A percentile compares a stretch with the other conserved stretches of the same genome.
These are phyloP conservation scores for Polydrusus tereticollis DNA, from an alignment of 2,888 invertebrate species.

Conservation along the genomic window DNA sequence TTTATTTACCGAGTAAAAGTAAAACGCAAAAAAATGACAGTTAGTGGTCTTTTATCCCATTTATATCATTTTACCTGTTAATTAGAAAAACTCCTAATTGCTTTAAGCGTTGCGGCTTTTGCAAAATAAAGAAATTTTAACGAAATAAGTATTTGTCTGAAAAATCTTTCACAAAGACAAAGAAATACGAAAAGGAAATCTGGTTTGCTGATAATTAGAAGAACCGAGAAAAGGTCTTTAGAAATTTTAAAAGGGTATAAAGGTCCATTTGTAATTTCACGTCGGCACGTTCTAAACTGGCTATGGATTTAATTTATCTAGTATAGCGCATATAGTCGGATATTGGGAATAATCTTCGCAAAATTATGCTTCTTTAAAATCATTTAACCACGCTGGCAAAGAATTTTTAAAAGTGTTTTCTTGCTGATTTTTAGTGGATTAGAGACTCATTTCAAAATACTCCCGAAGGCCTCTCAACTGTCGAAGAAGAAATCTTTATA, in stretches of 20 bases:
- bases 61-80: constrained; percentile 22
- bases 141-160: constrained; percentile 37
- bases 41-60: not conserved
- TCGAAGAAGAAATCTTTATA: too few relatives aligned
- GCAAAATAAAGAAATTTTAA: constrained; percentile 29
- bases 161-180: constrained; percentile 16
- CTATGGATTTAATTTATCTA: constrained; percentile 7
- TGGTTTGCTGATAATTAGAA: constrained; percentile 21
- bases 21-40: not conserved
- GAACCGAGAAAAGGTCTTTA: constrained; percentile 11
- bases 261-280: constrained; percentile 12
- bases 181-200: constrained; percentile 12
- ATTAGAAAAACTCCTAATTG: constrained; percentile 41
- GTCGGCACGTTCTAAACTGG: not conserved
- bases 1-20: not conserved
- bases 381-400: too few relatives aligned
- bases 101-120: constrained; percentile 32
- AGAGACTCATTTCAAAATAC: too few relatives aligned
- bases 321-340: too few relatives aligned
- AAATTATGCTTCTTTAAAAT: too few relatives aligned
- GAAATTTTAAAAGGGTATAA: constrained; percentile 17
- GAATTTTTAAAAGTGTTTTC: too few relatives aligned
- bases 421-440: too few relatives aligned
- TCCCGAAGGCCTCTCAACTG: too few relatives aligned
- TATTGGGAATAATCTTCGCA: too few relatives aligned